Evolutionary conservation across 2,888 invertebrate species (phyloP).

Genomic region (Muschampia plurimacula): DNA sequence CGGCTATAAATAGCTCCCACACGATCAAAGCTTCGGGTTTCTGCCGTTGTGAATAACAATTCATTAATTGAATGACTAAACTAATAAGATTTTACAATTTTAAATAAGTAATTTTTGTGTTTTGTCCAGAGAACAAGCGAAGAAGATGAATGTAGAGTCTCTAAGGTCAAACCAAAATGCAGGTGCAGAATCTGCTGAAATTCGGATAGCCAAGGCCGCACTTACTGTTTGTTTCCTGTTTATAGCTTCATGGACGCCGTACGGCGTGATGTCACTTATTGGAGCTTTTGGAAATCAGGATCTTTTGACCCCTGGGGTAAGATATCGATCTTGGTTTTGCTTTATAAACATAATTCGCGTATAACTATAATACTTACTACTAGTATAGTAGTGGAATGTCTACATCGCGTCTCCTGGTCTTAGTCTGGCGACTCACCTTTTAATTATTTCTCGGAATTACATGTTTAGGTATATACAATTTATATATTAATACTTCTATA

Average conservation of each 20-base stretch:
- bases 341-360: not conserved
- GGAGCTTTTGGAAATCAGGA: conserved; percentile 93
- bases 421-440: too few relatives aligned
- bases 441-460: too few relatives aligned
- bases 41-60: too few relatives aligned
- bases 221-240: conserved; percentile 94
- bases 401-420: too few relatives aligned
- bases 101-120: not conserved
- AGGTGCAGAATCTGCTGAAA: conserved; percentile 91
- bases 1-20: too few relatives aligned
- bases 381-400: too few relatives aligned
- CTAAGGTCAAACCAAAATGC: conserved; percentile 89
- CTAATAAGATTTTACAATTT: not conserved
- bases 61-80: too few relatives aligned
- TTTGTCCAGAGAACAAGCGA: conserved; percentile 85
- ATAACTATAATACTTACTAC: too few relatives aligned
- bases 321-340: not conserved
- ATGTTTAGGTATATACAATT: too few relatives aligned
- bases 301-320: conserved; percentile 89
- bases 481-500: not conserved
- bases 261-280: conserved; percentile 92
- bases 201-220: conserved; percentile 95
- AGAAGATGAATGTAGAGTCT: conserved; percentile 96
- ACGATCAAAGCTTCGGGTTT: too few relatives aligned
- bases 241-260: conserved; percentile 96